phyloP scores from a whole-genome alignment of 2,113 vertebrate species.

The Phyllostomus hastatus region DNA sequence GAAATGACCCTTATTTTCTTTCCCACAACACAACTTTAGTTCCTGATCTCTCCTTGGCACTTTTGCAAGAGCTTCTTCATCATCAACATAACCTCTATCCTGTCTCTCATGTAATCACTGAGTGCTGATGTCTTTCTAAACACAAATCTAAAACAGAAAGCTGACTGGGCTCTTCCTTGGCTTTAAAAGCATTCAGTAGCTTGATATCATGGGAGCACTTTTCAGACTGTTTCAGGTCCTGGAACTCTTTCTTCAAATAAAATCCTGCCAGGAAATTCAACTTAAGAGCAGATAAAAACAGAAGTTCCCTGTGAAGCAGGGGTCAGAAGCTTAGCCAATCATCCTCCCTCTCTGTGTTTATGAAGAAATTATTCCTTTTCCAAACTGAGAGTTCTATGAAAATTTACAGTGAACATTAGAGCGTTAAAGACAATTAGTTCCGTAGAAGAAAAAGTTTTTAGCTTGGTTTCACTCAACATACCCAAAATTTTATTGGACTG shows the following conservation, averaged over 20 bases:
- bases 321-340: background rate
- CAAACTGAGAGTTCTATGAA: background rate
- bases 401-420: background rate
- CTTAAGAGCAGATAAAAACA: conserved; percentile 5
- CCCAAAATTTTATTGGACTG: background rate
- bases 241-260: background rate
- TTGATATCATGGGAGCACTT: background rate
- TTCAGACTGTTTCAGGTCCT: background rate
- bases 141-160: background rate
- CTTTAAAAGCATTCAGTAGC: conserved; percentile 24
- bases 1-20: background rate
- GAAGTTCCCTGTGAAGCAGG: background rate
- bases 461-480: background rate
- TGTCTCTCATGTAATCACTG: background rate
- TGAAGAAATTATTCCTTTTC: conserved; percentile 32
- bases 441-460: background rate
- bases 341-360: background rate
- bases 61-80: background rate
- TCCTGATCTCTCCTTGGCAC: background rate
- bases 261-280: background rate
- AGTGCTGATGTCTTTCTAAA: background rate
- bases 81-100: background rate
- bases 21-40: background rate
- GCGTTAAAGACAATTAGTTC: background rate
- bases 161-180: background rate